phyloP scores from a whole-genome alignment of 1,140 invertebrate genomes.

The Caerostris extrusa region DNA sequence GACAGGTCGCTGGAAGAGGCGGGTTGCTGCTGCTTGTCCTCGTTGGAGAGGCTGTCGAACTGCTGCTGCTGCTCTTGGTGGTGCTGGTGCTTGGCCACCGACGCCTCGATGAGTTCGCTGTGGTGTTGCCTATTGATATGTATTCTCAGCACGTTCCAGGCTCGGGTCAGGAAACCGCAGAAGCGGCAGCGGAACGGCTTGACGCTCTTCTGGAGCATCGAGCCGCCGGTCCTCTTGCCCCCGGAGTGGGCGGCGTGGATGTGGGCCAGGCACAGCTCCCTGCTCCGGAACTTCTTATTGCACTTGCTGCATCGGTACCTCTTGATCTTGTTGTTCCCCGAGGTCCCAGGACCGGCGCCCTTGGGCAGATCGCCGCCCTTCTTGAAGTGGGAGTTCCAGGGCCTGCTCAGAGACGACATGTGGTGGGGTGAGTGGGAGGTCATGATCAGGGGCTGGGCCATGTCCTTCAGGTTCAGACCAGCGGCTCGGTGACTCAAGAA shows the following conservation, averaged over 20 bases:
- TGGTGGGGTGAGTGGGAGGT: conserved; percentile 70
- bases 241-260: conserved; percentile 81
- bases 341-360: neutral
- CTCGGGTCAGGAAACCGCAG: conserved; percentile 86
- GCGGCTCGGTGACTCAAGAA: conserved; percentile 79
- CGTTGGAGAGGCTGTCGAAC: conserved; percentile 41
- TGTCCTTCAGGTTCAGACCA: conserved; percentile 61
- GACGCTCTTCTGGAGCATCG: conserved; percentile 74
- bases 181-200: conserved; percentile 85
- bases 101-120: conserved; percentile 32
- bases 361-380: conserved; percentile 43
- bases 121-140: conserved; percentile 83
- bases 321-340: conserved; percentile 74
- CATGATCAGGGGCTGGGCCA: conserved; percentile 72
- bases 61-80: conserved; percentile 15
- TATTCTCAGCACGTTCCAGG: conserved; percentile 85
- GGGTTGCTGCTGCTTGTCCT: conserved; percentile 49
- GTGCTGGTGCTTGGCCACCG: neutral
- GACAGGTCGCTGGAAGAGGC: conserved; percentile 15
- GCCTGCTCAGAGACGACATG: conserved; percentile 74
- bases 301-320: conserved; percentile 83
- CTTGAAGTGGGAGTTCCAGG: conserved; percentile 66
- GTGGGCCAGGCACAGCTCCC: conserved; percentile 81
- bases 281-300: conserved; percentile 81
- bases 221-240: conserved; percentile 63